These are phyloP conservation scores for Nycticebus coucang DNA, from an alignment of 2,113 vertebrate genomes.

Conservation along the genomic window DNA sequence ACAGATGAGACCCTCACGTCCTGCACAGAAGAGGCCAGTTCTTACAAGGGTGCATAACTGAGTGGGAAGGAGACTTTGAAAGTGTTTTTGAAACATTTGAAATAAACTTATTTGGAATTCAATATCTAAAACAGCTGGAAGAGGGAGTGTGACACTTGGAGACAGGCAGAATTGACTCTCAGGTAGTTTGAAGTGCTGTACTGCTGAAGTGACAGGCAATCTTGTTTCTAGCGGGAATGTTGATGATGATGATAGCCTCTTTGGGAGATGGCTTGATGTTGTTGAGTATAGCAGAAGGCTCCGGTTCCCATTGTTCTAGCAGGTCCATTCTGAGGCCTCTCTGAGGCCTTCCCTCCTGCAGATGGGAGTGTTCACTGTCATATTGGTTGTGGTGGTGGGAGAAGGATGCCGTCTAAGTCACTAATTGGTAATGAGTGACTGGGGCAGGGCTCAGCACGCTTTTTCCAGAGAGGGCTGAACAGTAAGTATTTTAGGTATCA, in stretches of 20 bases:
- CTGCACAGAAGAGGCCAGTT: neutral
- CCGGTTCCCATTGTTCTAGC: rapidly evolving
- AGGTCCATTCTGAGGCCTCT: rapidly evolving
- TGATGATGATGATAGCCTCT: rapidly evolving
- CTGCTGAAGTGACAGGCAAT: rapidly evolving
- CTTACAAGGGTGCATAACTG: neutral
- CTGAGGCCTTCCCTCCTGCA: rapidly evolving
- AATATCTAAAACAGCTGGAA: neutral
- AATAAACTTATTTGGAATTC: neutral
- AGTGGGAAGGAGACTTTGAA: neutral
- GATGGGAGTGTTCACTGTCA: too few species aligned
- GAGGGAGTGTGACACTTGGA: rapidly evolving
- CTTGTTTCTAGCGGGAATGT: neutral
- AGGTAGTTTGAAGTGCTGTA: neutral
- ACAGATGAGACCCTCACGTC: rapidly evolving
- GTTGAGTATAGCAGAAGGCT: rapidly evolving
- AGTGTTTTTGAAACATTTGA: neutral
- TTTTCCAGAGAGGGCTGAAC: neutral
- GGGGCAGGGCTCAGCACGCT: neutral
- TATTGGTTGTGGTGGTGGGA: too few species aligned
- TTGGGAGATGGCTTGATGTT: neutral
- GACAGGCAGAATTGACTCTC: rapidly evolving
- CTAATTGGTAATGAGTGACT: too few species aligned
- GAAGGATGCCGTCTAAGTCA: neutral
- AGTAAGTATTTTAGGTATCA: neutral